These are phyloP conservation scores for Eremobia ochroleuca DNA, from an alignment of 2,888 invertebrate species.

Conservation along the genomic window DNA sequence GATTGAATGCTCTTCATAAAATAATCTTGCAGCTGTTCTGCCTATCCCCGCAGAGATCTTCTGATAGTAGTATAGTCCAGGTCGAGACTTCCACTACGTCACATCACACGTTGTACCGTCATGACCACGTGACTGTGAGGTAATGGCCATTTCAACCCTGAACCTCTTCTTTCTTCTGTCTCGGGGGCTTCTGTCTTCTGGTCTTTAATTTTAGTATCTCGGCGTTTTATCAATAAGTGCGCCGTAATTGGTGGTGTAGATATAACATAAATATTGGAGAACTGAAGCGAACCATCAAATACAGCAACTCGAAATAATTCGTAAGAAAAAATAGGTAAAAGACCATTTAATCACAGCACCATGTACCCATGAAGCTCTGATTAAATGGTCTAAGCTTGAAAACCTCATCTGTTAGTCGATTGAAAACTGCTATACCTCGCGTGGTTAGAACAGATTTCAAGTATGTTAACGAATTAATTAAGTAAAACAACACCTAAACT, in stretches of 20 bases:
- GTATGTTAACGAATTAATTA: neutral
- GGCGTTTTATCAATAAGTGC: too few species aligned
- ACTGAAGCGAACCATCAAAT: neutral
- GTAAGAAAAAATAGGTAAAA: too few species aligned
- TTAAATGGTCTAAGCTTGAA: neutral
- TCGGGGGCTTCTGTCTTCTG: constrained; percentile 59
- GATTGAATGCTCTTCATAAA: neutral
- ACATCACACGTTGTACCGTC: constrained; percentile 89
- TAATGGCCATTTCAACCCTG: constrained; percentile 90
- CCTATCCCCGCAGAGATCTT: neutral
- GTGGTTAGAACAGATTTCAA: neutral
- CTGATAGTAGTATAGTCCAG: constrained; percentile 72
- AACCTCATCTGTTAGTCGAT: neutral
- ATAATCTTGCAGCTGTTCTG: neutral
- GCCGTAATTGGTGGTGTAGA: neutral
- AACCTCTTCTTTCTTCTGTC: constrained; percentile 75
- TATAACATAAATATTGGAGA: neutral
- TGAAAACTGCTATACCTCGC: neutral
- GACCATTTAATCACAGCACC: too few species aligned
- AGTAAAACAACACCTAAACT: neutral
- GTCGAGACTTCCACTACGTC: constrained; percentile 90
- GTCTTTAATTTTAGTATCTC: neutral
- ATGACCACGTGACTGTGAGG: constrained; percentile 91
- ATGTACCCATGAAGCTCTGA: neutral
- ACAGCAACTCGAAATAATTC: neutral